These are phyloP conservation scores for Acanthosepion pharaonis DNA, from an alignment of 2,888 invertebrate species.

Conservation along the genomic window DNA sequence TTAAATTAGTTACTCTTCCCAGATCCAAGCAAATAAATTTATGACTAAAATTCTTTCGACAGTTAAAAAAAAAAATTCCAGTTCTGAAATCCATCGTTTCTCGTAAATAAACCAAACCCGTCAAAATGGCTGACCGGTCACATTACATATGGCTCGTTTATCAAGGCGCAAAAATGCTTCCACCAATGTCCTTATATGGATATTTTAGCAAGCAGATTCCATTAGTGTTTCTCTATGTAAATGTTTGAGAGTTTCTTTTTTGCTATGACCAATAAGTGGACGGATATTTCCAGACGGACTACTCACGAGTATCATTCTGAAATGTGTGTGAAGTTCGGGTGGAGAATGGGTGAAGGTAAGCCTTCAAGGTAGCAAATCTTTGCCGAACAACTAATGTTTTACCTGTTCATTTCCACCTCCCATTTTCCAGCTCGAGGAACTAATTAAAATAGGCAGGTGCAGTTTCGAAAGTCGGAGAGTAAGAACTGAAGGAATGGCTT, in stretches of 20 bases:
- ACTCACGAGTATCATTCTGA: neutral
- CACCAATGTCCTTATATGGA: neutral
- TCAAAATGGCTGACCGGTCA: neutral
- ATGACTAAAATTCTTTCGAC: too few relatives aligned
- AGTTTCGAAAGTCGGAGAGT: neutral
- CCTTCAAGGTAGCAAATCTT: neutral
- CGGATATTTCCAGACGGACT: neutral
- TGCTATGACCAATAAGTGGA: neutral
- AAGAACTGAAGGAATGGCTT: neutral
- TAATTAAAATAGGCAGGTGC: neutral
- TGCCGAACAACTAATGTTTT: too few relatives aligned
- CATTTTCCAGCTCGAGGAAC: neutral
- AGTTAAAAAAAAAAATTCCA: too few relatives aligned
- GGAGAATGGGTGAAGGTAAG: neutral
- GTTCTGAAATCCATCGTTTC: too few relatives aligned
- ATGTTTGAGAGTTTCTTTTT: neutral
- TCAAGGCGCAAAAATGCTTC: neutral
- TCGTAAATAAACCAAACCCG: neutral
- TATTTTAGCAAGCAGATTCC: neutral
- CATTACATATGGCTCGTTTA: neutral
- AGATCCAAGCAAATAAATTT: too few relatives aligned
- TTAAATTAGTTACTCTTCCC: too few relatives aligned
- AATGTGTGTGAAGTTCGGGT: neutral
- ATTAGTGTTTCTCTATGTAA: neutral
- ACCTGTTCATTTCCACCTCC: neutral